These are phyloP conservation scores for Ginglymostoma cirratum DNA, from an alignment of 2,113 vertebrate species.

Conservation along the genomic window DNA sequence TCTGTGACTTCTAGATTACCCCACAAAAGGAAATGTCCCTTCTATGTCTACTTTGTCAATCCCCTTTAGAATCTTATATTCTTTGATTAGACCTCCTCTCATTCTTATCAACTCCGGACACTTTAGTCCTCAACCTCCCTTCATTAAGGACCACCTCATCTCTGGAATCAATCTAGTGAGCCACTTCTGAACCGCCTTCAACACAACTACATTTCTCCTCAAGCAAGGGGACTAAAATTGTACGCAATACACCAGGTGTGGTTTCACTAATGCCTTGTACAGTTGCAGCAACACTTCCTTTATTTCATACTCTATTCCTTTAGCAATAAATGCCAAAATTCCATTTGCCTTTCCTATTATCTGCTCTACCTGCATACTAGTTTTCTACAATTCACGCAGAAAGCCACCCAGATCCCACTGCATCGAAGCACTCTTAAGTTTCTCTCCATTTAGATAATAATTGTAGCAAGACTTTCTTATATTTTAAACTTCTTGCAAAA, in stretches of 20 bases:
- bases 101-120: neutral
- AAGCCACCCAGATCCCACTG: too few relatives aligned
- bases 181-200: neutral
- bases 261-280: too few relatives aligned
- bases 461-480: neutral
- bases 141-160: neutral
- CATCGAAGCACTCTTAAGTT: too few relatives aligned
- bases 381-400: too few relatives aligned
- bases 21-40: neutral
- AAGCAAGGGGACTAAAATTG: too few relatives aligned
- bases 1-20: neutral
- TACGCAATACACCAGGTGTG: too few relatives aligned
- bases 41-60: neutral
- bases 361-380: too few relatives aligned
- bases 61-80: neutral
- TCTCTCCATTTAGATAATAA: neutral
- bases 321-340: too few relatives aligned
- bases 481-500: neutral
- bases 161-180: neutral
- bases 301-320: too few relatives aligned
- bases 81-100: neutral
- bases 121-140: neutral
- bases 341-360: too few relatives aligned
- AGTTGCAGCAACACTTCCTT: too few relatives aligned
- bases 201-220: neutral